phyloP scores from a whole-genome alignment of 2,797 vertebrate genomes.

The Malacoctenus gilli region DNA sequence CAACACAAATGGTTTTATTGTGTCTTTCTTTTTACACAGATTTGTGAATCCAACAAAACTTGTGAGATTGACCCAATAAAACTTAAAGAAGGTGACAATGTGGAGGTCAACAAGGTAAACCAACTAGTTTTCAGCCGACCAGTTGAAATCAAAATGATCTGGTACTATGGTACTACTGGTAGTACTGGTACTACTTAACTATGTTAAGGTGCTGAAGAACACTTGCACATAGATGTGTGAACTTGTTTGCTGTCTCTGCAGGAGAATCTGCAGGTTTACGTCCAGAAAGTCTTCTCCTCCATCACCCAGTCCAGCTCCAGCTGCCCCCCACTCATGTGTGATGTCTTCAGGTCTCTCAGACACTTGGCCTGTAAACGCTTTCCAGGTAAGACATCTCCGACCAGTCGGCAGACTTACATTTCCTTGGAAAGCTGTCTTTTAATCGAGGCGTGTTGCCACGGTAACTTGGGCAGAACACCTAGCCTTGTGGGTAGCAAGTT shows the following conservation, averaged over 20 bases:
- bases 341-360: constrained; percentile 93
- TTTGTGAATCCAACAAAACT: constrained; percentile 94
- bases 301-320: constrained; percentile 94
- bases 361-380: constrained; percentile 93
- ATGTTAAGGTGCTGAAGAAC: too few relatives aligned
- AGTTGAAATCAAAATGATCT: too few relatives aligned
- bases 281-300: constrained; percentile 95
- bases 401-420: too few relatives aligned
- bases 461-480: too few relatives aligned
- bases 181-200: too few relatives aligned
- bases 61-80: constrained; percentile 98
- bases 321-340: constrained; percentile 98
- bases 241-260: too few relatives aligned
- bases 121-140: too few relatives aligned
- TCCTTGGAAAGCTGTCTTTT: too few relatives aligned
- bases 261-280: constrained; percentile 96
- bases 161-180: too few relatives aligned
- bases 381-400: constrained; percentile 84
- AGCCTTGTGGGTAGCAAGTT: too few relatives aligned
- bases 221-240: too few relatives aligned
- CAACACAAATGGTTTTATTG: neutral
- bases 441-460: too few relatives aligned
- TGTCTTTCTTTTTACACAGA: constrained; percentile 75
- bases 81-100: constrained; percentile 95
- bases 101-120: constrained; percentile 93